Percentiles rank a stretch among this genome's conserved stretches.
These are phyloP conservation scores for Tachuris rubrigastra DNA, from an alignment of 2,113 vertebrate species.

Conservation along the genomic window DNA sequence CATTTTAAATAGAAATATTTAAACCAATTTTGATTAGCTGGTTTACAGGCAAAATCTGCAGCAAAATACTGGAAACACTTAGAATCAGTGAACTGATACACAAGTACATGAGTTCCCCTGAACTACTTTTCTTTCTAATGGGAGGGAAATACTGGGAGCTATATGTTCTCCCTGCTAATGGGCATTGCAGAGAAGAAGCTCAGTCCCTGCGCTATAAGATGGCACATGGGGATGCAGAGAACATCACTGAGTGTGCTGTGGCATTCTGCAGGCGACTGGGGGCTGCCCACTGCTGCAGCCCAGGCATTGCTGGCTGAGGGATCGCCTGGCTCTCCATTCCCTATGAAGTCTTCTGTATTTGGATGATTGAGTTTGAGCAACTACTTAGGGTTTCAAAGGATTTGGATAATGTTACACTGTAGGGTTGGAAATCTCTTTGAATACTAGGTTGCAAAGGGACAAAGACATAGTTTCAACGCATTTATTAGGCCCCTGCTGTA, in stretches of 20 bases:
- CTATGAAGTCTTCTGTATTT: constrained; percentile 25
- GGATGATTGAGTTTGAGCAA: constrained; percentile 62
- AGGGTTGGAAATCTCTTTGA: constrained; percentile 69
- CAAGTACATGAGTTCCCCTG: neutral
- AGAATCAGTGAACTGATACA: constrained; percentile 42
- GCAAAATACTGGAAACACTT: constrained; percentile 15
- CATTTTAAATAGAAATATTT: constrained; percentile 73
- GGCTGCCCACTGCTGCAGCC: neutral
- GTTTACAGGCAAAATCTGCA: constrained; percentile 52
- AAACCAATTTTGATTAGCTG: constrained; percentile 63
- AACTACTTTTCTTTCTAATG: neutral
- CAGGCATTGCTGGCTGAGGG: neutral
- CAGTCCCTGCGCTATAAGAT: neutral
- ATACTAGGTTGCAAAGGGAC: constrained; percentile 48
- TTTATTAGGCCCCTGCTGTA: constrained; percentile 78
- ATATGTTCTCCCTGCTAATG: constrained; percentile 5
- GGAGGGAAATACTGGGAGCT: constrained; percentile 4
- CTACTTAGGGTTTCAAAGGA: constrained; percentile 73
- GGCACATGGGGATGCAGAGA: neutral
- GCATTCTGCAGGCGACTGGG: neutral
- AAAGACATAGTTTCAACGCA: constrained; percentile 55
- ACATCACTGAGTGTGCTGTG: neutral
- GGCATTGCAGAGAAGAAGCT: constrained; percentile 10
- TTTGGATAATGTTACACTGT: constrained; percentile 65
- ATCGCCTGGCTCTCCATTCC: constrained; percentile 39